A percentile compares a stretch with the other conserved stretches of the same genome.
phyloP scores from a whole-genome alignment of 1,140 invertebrate species.

The Cephus cinctus region DNA sequence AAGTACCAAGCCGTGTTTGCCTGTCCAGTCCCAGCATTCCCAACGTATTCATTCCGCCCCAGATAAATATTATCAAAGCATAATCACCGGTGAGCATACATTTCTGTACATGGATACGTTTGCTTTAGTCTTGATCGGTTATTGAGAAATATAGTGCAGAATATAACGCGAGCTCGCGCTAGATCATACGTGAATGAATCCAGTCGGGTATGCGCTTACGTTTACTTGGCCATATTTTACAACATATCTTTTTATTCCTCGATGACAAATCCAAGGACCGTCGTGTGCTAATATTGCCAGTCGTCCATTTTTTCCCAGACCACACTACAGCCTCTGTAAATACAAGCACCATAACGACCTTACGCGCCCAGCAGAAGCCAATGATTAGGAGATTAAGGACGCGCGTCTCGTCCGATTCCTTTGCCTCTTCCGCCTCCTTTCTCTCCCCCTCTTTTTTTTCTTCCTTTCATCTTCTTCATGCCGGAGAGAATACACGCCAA shows the following conservation, averaged over 20 bases:
- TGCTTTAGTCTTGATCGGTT: background rate
- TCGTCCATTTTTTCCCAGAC: background rate
- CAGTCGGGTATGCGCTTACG: no score
- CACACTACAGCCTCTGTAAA: background rate
- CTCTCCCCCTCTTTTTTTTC: background rate
- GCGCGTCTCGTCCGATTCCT: background rate
- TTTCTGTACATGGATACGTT: background rate
- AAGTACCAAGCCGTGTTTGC: no score
- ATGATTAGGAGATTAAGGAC: background rate
- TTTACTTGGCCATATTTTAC: background rate
- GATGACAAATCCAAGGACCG: background rate
- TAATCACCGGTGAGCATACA: background rate
- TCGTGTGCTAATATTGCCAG: slow-evolving; percentile 10
- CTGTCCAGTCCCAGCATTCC: no score
- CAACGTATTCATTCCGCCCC: no score
- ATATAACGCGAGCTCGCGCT: slow-evolving; percentile 5
- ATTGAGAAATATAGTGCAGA: slow-evolving; percentile 12
- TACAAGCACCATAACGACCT: background rate
- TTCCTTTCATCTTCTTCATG: no score
- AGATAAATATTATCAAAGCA: slow-evolving; percentile 11
- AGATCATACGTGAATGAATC: no score
- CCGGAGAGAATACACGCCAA: no score
- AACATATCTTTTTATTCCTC: background rate
- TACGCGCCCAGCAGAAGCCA: no score
- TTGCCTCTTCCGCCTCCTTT: background rate